Conservation (phyloP, 2,113 vertebrate genomes). For the Xyrauchen texanus region DNA sequence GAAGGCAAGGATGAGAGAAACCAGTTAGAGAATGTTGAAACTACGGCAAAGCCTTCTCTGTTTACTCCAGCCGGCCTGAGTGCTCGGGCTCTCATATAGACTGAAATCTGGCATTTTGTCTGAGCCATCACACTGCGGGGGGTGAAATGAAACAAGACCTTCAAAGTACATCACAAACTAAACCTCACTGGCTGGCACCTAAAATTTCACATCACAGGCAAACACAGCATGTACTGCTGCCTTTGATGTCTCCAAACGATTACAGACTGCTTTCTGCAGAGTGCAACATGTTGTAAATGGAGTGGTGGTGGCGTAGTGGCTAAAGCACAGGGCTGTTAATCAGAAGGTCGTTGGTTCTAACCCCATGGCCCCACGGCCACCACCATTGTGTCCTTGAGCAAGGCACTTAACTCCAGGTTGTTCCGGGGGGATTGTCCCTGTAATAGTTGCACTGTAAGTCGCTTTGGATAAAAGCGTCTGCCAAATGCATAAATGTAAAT, state of each 20-base stretch:
- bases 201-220: conserved; percentile 17
- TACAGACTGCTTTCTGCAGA: neutral
- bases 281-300: neutral
- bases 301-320: too few species aligned
- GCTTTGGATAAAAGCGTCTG: too few species aligned
- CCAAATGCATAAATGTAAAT: too few species aligned
- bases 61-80: neutral
- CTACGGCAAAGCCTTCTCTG: neutral
- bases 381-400: too few species aligned
- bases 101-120: neutral
- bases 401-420: too few species aligned
- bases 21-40: neutral
- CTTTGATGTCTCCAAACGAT: conserved; percentile 17
- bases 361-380: too few species aligned
- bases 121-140: neutral
- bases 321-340: too few species aligned
- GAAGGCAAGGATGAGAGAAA: neutral
- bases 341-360: too few species aligned
- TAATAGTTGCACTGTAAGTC: too few species aligned
- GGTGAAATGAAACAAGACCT: conserved; percentile 23
- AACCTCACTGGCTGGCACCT: conserved; percentile 14
- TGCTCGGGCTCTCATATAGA: neutral
- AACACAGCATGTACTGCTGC: neutral
- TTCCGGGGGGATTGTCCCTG: too few species aligned
- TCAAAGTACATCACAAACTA: conserved; percentile 9